A percentile compares a stretch with the other conserved stretches of the same genome.
phyloP scores from a whole-genome alignment of 2,888 invertebrate species.

The Invenusta paracnida region DNA sequence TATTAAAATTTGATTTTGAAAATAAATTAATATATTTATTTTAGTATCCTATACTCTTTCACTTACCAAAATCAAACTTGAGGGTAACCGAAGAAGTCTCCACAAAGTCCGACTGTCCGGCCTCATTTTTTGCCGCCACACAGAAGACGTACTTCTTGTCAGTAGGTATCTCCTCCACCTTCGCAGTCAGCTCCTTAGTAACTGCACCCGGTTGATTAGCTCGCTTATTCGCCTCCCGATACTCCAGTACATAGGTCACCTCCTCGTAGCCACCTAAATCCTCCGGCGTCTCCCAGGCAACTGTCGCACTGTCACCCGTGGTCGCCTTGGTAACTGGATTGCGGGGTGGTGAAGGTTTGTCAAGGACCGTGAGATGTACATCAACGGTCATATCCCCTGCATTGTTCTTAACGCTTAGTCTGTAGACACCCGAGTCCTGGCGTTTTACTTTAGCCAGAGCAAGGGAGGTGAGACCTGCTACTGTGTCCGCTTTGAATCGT shows the following conservation, averaged over 20 bases:
- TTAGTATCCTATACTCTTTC: no score
- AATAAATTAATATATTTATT: no score
- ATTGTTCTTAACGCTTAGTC: slow-evolving; percentile 23
- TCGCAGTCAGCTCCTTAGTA: not conserved
- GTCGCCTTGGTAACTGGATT: slow-evolving; percentile 52
- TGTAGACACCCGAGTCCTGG: slow-evolving; percentile 46
- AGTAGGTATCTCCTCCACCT: slow-evolving; percentile 19
- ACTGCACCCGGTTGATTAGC: slow-evolving; percentile 10
- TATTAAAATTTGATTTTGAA: no score
- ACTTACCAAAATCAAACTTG: slow-evolving; percentile 35
- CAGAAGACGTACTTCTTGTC: slow-evolving; percentile 41
- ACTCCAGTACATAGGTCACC: slow-evolving; percentile 37
- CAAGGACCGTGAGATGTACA: slow-evolving; percentile 35
- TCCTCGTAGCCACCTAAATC: slow-evolving; percentile 30
- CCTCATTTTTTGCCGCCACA: slow-evolving; percentile 41
- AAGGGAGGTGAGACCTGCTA: slow-evolving; percentile 48
- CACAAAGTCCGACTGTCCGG: slow-evolving; percentile 42
- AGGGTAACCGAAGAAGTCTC: slow-evolving; percentile 36
- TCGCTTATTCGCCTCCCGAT: slow-evolving; percentile 37
- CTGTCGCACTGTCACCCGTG: slow-evolving; percentile 19
- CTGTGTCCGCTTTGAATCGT: slow-evolving; percentile 46
- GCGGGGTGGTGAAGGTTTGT: slow-evolving; percentile 57
- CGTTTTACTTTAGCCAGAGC: slow-evolving; percentile 47
- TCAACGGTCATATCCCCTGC: slow-evolving; percentile 37
- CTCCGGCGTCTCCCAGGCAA: slow-evolving; percentile 38